Conservation (phyloP, 2,113 vertebrate genomes). For the Mesoclemmys tuberculata region DNA sequence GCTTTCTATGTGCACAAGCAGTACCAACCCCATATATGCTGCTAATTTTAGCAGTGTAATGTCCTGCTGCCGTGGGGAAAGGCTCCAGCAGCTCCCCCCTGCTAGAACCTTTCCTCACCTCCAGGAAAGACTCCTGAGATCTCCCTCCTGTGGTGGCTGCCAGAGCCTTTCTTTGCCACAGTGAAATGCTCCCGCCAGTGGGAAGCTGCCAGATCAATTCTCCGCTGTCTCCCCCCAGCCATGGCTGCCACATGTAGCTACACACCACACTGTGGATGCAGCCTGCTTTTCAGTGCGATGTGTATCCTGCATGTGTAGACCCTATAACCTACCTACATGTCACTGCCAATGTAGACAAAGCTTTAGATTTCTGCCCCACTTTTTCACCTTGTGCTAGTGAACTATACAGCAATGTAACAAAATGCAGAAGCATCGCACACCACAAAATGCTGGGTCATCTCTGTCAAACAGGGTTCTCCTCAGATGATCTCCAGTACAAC, state of each 20-base stretch:
- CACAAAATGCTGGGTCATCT: rapidly evolving
- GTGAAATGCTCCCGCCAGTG: background rate
- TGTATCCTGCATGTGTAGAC: background rate
- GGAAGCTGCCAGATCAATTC: background rate
- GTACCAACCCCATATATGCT: background rate
- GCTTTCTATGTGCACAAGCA: background rate
- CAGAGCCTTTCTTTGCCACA: background rate
- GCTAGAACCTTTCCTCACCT: background rate
- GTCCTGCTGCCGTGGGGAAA: background rate
- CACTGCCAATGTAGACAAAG: background rate
- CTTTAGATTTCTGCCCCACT: background rate
- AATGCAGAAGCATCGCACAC: rapidly evolving
- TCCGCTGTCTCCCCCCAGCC: no score
- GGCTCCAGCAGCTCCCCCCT: background rate
- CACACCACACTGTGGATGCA: background rate
- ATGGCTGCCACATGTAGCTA: background rate
- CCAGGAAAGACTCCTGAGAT: background rate
- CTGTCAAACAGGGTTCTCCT: rapidly evolving
- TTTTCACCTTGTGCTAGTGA: background rate
- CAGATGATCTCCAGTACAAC: background rate
- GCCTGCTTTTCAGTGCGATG: background rate
- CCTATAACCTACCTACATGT: background rate
- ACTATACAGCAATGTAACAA: rapidly evolving
- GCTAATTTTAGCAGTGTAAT: background rate
- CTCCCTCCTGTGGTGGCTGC: background rate